These are phyloP conservation scores for Cosmopolites sordidus DNA, from an alignment of 2,888 invertebrate species.

Conservation along the genomic window DNA sequence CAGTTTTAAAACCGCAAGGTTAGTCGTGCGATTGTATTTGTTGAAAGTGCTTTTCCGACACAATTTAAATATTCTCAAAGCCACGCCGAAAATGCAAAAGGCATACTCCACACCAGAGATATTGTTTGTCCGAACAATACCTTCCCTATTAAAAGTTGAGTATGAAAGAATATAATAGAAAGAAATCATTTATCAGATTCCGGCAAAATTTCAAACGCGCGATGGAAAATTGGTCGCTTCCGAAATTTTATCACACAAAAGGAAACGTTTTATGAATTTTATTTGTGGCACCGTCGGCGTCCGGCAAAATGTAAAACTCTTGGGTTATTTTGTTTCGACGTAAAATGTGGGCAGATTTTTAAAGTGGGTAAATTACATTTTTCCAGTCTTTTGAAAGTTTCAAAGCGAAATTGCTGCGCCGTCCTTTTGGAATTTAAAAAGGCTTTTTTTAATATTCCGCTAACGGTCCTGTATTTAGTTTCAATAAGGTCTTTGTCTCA, in stretches of 20 bases:
- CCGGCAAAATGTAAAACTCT: slow-evolving; percentile 23
- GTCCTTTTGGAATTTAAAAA: slow-evolving; percentile 12
- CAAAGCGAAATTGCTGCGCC: slow-evolving; percentile 9
- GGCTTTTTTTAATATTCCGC: background rate
- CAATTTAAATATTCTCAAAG: background rate
- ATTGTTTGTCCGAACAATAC: slow-evolving; percentile 10
- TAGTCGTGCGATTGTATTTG: too few species aligned
- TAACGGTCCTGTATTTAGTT: background rate
- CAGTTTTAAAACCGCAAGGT: too few species aligned
- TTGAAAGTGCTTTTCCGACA: too few species aligned
- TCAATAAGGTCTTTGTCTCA: background rate
- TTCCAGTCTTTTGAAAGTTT: slow-evolving; percentile 21
- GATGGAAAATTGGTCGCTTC: slow-evolving; percentile 23
- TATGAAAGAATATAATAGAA: slow-evolving; percentile 24
- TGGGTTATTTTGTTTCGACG: slow-evolving; percentile 21
- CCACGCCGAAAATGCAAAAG: background rate
- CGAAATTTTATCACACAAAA: slow-evolving; percentile 21
- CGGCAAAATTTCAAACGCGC: slow-evolving; percentile 18
- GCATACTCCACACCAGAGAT: background rate
- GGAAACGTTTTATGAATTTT: slow-evolving; percentile 22
- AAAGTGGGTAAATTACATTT: slow-evolving; percentile 25
- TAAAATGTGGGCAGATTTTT: slow-evolving; percentile 26
- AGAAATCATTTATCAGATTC: slow-evolving; percentile 25
- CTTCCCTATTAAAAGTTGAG: slow-evolving; percentile 19
- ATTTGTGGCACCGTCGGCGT: slow-evolving; percentile 20